phyloP scores from a whole-genome alignment of 2,888 invertebrate genomes.

The Vanessa cardui region DNA sequence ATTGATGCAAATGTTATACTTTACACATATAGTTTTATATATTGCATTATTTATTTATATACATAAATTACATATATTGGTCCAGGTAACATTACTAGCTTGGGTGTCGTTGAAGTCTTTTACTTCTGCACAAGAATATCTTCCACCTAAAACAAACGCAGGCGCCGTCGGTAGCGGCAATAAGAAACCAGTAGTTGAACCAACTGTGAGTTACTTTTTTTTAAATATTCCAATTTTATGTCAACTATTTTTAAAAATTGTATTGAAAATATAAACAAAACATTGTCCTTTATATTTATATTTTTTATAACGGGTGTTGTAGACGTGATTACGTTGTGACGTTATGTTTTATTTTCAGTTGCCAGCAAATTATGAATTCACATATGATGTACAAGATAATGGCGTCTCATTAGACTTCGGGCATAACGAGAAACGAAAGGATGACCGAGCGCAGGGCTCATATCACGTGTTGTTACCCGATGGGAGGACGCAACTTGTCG shows the following conservation, averaged over 20 bases:
- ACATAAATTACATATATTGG: neutral
- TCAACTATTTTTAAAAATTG: neutral
- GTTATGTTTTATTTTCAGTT: conserved; percentile 58
- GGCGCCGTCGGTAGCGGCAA: conserved; percentile 48
- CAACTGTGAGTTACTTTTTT: conserved; percentile 54
- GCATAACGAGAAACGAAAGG: conserved; percentile 85
- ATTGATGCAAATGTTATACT: too few relatives aligned
- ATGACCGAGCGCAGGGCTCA: conserved; percentile 84
- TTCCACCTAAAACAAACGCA: conserved; percentile 72
- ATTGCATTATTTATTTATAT: too few relatives aligned
- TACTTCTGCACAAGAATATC: conserved; percentile 71
- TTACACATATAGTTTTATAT: neutral
- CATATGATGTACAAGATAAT: conserved; percentile 85
- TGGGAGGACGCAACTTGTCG: conserved; percentile 85
- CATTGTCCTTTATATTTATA: too few relatives aligned
- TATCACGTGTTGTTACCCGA: conserved; percentile 86
- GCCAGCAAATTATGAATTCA: conserved; percentile 85
- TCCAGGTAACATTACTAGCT: conserved; percentile 57
- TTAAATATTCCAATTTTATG: neutral
- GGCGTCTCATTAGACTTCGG: conserved; percentile 84
- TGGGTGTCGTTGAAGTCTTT: conserved; percentile 67
- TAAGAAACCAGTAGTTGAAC: conserved; percentile 63
- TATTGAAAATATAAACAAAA: too few relatives aligned
- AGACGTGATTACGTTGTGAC: neutral
- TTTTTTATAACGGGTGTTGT: neutral